Base-by-base conservation (phyloP, 2,888 invertebrate species). In the Ochropacha duplaris region DNA sequence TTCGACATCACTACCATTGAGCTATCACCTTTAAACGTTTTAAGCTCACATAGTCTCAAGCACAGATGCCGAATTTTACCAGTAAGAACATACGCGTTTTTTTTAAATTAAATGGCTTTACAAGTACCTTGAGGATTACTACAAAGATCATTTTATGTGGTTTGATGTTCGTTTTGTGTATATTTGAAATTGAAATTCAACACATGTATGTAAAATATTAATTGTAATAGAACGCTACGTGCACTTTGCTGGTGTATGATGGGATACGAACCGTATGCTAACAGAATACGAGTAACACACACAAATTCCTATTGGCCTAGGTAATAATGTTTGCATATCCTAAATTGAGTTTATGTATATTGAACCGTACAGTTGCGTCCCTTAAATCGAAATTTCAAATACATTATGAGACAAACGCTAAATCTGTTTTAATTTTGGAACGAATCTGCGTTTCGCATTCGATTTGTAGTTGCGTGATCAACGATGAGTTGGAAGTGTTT, bases 401-500 rank as follows among this genome's bases (percentile, higher is more conserved):
- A 16, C 44, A 44, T 44, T 31, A 19, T 1, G 44, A 44, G 16
- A 44, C 44, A 19, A 44, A 44, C n/a, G 19, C 44, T 44, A 5
- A 44, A 44, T 44, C 44, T 44, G 19, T 44, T 50, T 50, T 50
- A 26, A 50, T 50, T 24, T 50, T 2, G 50, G 26, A 24, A 50
- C 26, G 26, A 22, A 26, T 50, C 26, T 50, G 24, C 26, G 24
- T 24, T 50, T 51, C 82, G 84, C 74, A 28, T 26, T 51, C 44
- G 44, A 44, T 26, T 51, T 28, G 16, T 26, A 59, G 70, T 74
- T 74, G 75, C 80, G 76, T 79, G 85, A 82, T 82, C 72, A 74
- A 69, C 78, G 80, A 84, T 82, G 82, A 81, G 84, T 79, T 79
- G 72, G 74, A 83, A 87, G 84, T 86, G 87, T 86, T 85, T 82